Conservation (phyloP, 30 jellyfish, hydroid and myxozoan genomes). For the Catostylus mosaicus region DNA sequence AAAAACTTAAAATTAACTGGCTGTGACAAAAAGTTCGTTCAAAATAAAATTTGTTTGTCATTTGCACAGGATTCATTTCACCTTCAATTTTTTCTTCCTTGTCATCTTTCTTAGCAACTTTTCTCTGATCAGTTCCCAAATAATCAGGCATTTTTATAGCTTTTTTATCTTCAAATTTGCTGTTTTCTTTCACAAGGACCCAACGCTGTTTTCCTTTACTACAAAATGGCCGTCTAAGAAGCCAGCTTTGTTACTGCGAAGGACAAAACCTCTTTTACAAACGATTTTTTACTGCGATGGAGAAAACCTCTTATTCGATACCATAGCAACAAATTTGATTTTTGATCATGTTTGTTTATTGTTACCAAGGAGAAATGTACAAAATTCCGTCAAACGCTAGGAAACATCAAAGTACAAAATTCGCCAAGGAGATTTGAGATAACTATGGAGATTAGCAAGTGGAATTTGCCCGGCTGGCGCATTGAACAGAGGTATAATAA, state of each 20-base stretch:
- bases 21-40: too few species aligned
- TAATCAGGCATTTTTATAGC: conserved; percentile 85
- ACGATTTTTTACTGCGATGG: conserved; percentile 7
- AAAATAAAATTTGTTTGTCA: too few species aligned
- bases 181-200: background rate
- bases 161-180: background rate
- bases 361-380: conserved; percentile 13
- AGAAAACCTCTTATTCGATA: conserved; percentile 9
- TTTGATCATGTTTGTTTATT: background rate
- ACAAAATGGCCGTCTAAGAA: background rate
- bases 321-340: conserved; percentile 32
- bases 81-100: conserved; percentile 95
- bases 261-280: conserved; percentile 16
- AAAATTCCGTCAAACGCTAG: background rate
- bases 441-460: conserved; percentile 62
- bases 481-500: conserved; percentile 84
- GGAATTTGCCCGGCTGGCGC: conserved; percentile 97
- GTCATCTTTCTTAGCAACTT: conserved; percentile 71
- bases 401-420: background rate
- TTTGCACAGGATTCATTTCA: too few species aligned
- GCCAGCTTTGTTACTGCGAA: too few species aligned
- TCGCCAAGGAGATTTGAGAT: background rate
- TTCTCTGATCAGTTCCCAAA: conserved; percentile 93
- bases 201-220: background rate
- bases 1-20: too few species aligned